A percentile compares a stretch with the other conserved stretches of the same genome.
These are phyloP conservation scores for Ryuthela nishihirai DNA, from an alignment of 2,888 invertebrate genomes.

Conservation along the genomic window DNA sequence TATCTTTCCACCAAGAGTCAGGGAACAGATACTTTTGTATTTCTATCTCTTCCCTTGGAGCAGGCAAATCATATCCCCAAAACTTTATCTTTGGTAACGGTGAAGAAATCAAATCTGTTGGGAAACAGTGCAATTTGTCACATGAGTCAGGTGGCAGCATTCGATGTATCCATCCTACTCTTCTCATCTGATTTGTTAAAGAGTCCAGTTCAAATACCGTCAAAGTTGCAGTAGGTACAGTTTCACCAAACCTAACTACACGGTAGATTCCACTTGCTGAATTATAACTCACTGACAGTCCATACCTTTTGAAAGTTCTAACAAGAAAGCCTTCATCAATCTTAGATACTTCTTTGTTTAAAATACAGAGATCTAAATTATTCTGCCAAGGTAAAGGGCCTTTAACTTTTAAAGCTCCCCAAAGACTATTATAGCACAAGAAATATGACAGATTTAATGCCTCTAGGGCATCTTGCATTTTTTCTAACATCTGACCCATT, in stretches of 20 bases:
- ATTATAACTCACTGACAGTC: constrained; percentile 54
- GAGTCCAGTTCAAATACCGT: constrained; percentile 57
- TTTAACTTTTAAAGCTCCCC: constrained; percentile 58
- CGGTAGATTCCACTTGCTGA: constrained; percentile 56
- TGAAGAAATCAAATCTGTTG: constrained; percentile 54
- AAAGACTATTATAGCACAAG: constrained; percentile 58
- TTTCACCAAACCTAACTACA: constrained; percentile 44
- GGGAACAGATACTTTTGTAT: constrained; percentile 60
- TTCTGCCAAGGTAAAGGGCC: constrained; percentile 58
- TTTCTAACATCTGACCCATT: constrained; percentile 11
- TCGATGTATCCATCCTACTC: constrained; percentile 57
- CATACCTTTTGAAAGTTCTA: constrained; percentile 54
- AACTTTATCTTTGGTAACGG: constrained; percentile 55
- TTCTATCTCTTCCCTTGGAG: constrained; percentile 58
- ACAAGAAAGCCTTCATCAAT: constrained; percentile 53
- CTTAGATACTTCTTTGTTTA: constrained; percentile 52
- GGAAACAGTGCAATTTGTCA: constrained; percentile 57
- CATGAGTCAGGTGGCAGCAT: constrained; percentile 56
- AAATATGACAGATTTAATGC: constrained; percentile 56
- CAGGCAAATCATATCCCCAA: constrained; percentile 49
- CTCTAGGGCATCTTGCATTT: constrained; percentile 45
- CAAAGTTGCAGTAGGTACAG: constrained; percentile 51
- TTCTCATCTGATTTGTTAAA: constrained; percentile 51
- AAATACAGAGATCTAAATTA: constrained; percentile 56
- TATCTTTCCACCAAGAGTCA: constrained; percentile 65